Evolutionary conservation across 1,140 invertebrate species (phyloP).

Genomic region (Drosophila melanica): DNA sequence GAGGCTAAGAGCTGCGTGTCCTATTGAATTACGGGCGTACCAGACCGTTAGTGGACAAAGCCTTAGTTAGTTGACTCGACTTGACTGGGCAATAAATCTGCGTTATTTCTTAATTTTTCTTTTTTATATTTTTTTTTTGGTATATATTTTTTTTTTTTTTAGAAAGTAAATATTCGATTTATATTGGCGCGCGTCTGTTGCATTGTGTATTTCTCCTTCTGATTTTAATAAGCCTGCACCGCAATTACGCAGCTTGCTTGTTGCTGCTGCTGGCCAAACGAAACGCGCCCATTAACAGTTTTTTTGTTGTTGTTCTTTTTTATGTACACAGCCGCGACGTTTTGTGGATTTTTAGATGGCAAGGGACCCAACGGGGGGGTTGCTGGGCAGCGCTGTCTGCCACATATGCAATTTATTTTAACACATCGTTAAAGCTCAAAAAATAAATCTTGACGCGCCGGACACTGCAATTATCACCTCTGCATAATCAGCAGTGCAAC

Average conservation of each 20-base stretch:
- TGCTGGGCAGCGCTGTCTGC: conserved; percentile 11
- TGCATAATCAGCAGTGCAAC: conserved; percentile 72
- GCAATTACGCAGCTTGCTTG: conserved; percentile 51
- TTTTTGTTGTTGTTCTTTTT: conserved; percentile 57
- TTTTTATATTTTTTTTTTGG: conserved; percentile 43
- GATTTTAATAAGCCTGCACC: conserved; percentile 72
- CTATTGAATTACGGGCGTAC: conserved; percentile 66
- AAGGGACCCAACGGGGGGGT: conserved; percentile 1
- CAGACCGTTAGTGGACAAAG: conserved; percentile 60
- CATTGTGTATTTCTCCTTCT: conserved; percentile 12
- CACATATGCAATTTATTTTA: conserved; percentile 81
- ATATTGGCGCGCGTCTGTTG: conserved; percentile 12
- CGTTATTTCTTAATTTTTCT: conserved; percentile 1
- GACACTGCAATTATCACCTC: conserved; percentile 83
- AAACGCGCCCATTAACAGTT: conserved; percentile 52
- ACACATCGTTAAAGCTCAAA: conserved; percentile 82
- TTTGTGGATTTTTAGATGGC: conserved; percentile 68
- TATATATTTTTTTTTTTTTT: conserved; percentile 40
- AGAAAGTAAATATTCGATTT: conserved; percentile 69
- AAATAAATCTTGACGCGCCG: conserved; percentile 81
- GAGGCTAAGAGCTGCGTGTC: conserved; percentile 59
- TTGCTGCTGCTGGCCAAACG: conserved; percentile 9
- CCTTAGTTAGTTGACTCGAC: conserved; percentile 20
- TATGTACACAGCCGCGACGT: conserved; percentile 78
- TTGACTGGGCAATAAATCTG: conserved; percentile 62